Conservation (phyloP, 2,797 vertebrate species). For the Sorex maritimensis region DNA sequence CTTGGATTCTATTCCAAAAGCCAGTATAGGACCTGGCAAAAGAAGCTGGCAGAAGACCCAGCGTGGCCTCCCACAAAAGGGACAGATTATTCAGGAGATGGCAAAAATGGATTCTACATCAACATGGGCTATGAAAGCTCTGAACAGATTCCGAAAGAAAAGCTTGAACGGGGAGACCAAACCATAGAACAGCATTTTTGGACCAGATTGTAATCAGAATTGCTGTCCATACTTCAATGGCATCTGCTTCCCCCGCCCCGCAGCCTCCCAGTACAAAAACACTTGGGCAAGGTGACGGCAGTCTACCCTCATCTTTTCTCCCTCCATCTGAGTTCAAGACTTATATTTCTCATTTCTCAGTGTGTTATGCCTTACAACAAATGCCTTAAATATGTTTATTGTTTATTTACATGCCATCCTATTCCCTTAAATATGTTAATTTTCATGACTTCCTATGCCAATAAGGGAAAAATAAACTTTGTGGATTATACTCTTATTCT, state of each 20-base stretch:
- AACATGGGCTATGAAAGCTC: conserved; percentile 76
- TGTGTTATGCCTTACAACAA: conserved; percentile 18
- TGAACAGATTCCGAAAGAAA: neutral
- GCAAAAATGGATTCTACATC: conserved; percentile 73
- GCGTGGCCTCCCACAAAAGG: conserved; percentile 86
- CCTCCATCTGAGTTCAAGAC: neutral
- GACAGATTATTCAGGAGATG: conserved; percentile 79
- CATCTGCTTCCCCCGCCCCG: neutral
- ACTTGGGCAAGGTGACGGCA: neutral
- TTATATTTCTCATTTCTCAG: neutral
- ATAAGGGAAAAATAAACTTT: neutral
- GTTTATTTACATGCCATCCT: conserved; percentile 4
- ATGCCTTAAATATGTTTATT: neutral
- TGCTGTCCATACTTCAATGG: neutral
- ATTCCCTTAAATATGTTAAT: neutral
- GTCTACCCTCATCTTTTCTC: neutral
- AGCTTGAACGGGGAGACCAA: fast-evolving
- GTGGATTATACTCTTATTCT: neutral
- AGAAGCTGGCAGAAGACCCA: conserved; percentile 83
- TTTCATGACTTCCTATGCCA: conserved; percentile 2
- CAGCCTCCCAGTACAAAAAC: neutral
- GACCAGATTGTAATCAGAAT: conserved; percentile 75
- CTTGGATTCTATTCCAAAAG: conserved; percentile 85
- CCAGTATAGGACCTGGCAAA: conserved; percentile 86
- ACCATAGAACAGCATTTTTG: conserved; percentile 75